Percentiles rank a stretch among this genome's conserved stretches.
These are phyloP conservation scores for Oikopleura dioica DNA, from an alignment of 23 tunicate species.

Conservation along the genomic window DNA sequence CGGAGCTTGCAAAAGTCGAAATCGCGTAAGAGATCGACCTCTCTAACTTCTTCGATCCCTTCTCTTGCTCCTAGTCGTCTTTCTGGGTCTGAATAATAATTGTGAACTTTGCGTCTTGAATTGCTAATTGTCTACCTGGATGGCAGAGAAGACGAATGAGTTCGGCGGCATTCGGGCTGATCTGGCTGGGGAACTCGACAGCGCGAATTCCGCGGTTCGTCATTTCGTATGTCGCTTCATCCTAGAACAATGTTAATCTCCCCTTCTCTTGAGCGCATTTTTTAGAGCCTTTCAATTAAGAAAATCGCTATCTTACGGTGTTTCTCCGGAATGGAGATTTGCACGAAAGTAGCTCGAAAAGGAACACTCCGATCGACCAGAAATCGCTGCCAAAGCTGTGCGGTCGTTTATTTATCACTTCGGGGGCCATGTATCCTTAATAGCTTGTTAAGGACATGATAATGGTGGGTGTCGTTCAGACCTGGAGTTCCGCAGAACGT, in stretches of 20 bases:
- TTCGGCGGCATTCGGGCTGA: background rate
- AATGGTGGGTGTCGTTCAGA: background rate
- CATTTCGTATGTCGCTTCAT: background rate
- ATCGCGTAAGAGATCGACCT: background rate
- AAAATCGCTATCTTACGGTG: background rate
- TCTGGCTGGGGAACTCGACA: background rate
- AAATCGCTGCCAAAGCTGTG: slow-evolving; percentile 74
- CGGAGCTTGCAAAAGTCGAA: background rate
- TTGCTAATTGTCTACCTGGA: background rate
- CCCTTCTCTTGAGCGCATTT: too few species aligned
- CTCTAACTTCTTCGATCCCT: background rate
- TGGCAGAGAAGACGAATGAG: background rate
- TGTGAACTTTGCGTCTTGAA: background rate
- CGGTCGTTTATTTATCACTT: slow-evolving; percentile 29
- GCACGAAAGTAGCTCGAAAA: slow-evolving; percentile 40
- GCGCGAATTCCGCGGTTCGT: background rate
- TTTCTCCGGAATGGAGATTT: slow-evolving; percentile 4
- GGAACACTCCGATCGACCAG: slow-evolving; percentile 98
- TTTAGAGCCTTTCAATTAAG: too few species aligned
- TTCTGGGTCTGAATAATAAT: background rate
- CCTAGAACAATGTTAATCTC: too few species aligned
- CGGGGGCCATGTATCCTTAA: slow-evolving; percentile 84
- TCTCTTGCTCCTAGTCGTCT: background rate
- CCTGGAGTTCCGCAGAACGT: slow-evolving; percentile 13
- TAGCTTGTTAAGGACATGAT: slow-evolving; percentile 33